Base-by-base conservation (phyloP, 2,113 vertebrate genomes). In the Chaetops frenatus region DNA sequence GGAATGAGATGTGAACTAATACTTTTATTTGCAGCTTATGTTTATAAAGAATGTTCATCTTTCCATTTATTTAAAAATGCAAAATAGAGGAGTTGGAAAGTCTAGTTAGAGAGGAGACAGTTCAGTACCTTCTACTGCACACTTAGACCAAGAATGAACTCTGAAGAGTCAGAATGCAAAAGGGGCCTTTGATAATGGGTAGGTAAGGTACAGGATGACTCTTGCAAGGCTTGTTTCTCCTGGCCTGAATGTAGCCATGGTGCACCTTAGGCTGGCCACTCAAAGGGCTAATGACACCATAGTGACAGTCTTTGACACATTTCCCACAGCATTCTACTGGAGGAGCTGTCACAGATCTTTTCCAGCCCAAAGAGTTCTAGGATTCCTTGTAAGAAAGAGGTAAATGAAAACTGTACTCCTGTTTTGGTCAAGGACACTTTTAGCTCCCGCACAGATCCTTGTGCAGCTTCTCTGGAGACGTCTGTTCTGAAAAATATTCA, bases 271-370 rank as follows among this genome's bases (percentile, higher is more conserved):
- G 19, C 38, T 21, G 74, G 6, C 44, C 35, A 67, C 24, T 67
- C 23, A 31, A 67, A 64, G 48, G 19, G 8, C 9, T 54, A 0
- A 36, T 29, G 7, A 29, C 35, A 29, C 35, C 0, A 0, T 19
- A 13, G 3, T 36, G 33, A 38, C 20, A 38, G 10, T 9, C 36
- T 50, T 35, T 50, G 47, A 38, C 28, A n/a, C 3, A 6, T 44
- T 74, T 54, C 29, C 54, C 6, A 11, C 40, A 61, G 11, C 7
- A 61, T 53, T 54, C 29, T 54, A 0, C 19, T 44, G 79, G 16
- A 54, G 28, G 50, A 78, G 14, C 13, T n/a, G 10, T 27, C 50
- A 67, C 18, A 61, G 33, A 11, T 61, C 20, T 62, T 62, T 88
- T 62, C n/a, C 54, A 50, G 44, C 24, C 5, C 16, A 50, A 20